Base-by-base conservation (phyloP, 2,113 vertebrate species). In the Semnopithecus entellus region DNA sequence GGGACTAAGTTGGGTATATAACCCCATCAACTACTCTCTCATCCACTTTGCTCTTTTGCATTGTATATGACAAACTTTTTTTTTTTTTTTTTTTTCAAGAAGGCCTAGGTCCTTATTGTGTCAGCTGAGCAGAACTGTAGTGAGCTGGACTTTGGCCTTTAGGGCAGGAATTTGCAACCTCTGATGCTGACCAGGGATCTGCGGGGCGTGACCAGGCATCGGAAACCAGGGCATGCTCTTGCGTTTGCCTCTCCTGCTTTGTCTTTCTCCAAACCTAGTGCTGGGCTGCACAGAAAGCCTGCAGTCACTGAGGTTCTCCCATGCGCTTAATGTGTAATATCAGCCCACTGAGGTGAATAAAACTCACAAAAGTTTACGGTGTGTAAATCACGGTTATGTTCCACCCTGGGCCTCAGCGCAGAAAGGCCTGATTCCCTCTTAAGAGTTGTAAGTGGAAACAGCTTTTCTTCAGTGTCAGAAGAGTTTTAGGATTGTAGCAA, bases 331-430 rank as follows among this genome's bases (percentile, higher is more conserved):
- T 55, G 98, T 97, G 98, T 97, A 98, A 96, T 97, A 97, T 96
- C 97, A 97, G 98, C 91, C 94, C 98, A 98, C 97, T 88, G 97
- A 98, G 98, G 98, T 98, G 98, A 98, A 97, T 97, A 98, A 98
- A 98, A 98, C 98, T 97, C 98, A 98, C 98, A 98, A 98, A 99
- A 98, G 97, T 98, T 99, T 98, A 99, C 80, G 97, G 98, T 52
- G 98, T 98, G 98, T 98, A 98, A 99, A 98, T 99, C 98, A 98
- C 86, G 66, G 83, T 96, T 96, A 97, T 82, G 96, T 96, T 97
- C 96, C 98, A 96, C 97, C 97, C 98, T 97, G 95, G 98, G 97
- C 97, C 97, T 98, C 97, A 0, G 4, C 2, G 4, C 70, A 72
- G 96, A 97, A 97, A 87, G 86, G 23, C 52, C 79, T 70, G 94